Evolutionary conservation across 1,140 invertebrate species (phyloP).

Genomic region (Hormaphis cornu): DNA sequence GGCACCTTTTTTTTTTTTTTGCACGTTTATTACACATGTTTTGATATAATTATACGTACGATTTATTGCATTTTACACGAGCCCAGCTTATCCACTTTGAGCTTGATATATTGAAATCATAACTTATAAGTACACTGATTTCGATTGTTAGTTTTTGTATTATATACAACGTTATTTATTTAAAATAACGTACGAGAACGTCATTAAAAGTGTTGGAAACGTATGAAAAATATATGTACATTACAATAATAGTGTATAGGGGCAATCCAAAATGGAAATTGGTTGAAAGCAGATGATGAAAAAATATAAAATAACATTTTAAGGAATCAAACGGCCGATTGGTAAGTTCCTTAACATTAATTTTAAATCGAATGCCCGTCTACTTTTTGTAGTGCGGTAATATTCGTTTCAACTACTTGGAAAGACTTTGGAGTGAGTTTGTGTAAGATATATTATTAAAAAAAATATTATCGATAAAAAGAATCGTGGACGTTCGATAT

Average conservation of each 20-base stretch:
- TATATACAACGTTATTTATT: neutral
- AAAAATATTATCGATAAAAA: too few species aligned
- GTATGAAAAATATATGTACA: neutral
- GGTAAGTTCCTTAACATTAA: neutral
- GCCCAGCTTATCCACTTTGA: conserved; percentile 11
- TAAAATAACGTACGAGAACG: neutral
- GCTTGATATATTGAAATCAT: conserved; percentile 1
- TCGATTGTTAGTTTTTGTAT: neutral
- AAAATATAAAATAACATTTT: too few species aligned
- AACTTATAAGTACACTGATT: too few species aligned
- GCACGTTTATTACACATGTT: neutral
- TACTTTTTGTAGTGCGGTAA: neutral
- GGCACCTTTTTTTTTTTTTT: conserved; percentile 1
- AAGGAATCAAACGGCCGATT: too few species aligned
- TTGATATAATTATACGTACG: neutral
- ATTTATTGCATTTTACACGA: conserved; percentile 32
- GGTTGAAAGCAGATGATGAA: too few species aligned
- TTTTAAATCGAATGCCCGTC: neutral
- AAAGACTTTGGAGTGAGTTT: conserved; percentile 28
- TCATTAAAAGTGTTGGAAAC: neutral
- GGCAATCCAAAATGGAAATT: too few species aligned
- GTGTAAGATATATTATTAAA: neutral
- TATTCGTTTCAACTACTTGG: neutral
- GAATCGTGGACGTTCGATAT: too few species aligned
- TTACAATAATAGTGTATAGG: neutral